Percentiles rank a stretch among this genome's conserved stretches.
phyloP scores from a whole-genome alignment of 2,888 invertebrate species.

The Phlogophora meticulosa region DNA sequence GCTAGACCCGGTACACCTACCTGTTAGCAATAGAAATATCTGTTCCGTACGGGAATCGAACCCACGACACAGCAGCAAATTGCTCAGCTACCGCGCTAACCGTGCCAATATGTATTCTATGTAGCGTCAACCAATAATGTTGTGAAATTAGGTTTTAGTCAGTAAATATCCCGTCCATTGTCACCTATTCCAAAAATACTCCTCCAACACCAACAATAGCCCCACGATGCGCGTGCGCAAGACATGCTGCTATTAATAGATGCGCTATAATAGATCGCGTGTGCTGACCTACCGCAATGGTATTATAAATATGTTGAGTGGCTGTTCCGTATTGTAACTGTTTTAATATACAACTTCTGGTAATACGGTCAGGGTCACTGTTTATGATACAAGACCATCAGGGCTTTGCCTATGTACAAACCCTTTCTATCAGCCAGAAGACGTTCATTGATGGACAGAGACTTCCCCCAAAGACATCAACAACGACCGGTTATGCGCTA shows the following conservation, averaged over 20 bases:
- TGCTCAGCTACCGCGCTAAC: too few species aligned
- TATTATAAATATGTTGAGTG: constrained; percentile 20
- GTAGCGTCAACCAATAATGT: too few species aligned
- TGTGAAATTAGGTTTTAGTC: too few species aligned
- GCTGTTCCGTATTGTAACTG: constrained; percentile 33
- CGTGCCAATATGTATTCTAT: too few species aligned
- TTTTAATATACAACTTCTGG: constrained; percentile 14
- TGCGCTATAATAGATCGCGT: constrained; percentile 5
- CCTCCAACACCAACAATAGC: constrained; percentile 32
- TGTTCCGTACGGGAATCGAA: too few species aligned
- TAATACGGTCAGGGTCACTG: constrained; percentile 16
- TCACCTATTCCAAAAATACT: constrained; percentile 22
- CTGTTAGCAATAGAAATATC: too few species aligned
- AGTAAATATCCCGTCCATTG: neutral
- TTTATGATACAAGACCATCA: neutral
- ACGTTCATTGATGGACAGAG: too few species aligned
- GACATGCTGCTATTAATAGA: constrained; percentile 34
- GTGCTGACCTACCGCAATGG: constrained; percentile 37
- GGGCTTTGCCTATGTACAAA: neutral
- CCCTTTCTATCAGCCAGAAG: too few species aligned
- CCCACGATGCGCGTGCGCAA: constrained; percentile 28
- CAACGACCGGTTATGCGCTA: too few species aligned
- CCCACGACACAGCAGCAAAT: too few species aligned
- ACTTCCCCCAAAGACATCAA: too few species aligned
- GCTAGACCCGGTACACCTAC: too few species aligned